phyloP scores from a whole-genome alignment of 2,888 invertebrate species.

The Xestobium rufovillosum region DNA sequence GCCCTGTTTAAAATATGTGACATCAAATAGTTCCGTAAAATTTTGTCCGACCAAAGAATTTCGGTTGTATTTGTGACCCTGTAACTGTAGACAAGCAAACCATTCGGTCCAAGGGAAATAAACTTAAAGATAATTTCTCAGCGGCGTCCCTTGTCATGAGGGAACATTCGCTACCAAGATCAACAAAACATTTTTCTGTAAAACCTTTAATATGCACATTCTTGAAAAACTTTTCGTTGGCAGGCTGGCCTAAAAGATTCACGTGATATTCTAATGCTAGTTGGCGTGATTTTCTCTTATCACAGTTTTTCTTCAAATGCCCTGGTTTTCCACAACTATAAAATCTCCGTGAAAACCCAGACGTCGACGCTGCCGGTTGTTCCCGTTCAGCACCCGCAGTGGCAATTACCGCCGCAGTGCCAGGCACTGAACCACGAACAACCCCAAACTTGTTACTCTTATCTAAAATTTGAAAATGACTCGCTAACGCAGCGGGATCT shows the following conservation, averaged over 20 bases:
- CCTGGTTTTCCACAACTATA: not conserved
- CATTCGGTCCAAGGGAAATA: not conserved
- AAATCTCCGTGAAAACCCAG: too few species aligned
- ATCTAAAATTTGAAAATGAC: slow-evolving; percentile 9
- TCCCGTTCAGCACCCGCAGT: too few species aligned
- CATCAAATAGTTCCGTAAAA: slow-evolving; percentile 9
- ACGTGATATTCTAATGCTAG: not conserved
- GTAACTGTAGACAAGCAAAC: not conserved
- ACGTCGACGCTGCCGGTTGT: too few species aligned
- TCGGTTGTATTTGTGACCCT: not conserved
- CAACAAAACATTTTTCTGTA: not conserved
- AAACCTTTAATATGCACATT: not conserved
- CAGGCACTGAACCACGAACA: too few species aligned
- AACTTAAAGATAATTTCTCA: not conserved
- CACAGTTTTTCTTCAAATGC: not conserved
- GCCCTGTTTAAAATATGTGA: slow-evolving; percentile 7
- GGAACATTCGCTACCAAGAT: not conserved
- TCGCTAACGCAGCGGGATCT: slow-evolving; percentile 11
- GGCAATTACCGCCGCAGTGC: too few species aligned
- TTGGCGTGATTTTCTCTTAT: not conserved
- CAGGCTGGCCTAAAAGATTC: not conserved
- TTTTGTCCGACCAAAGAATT: slow-evolving; percentile 5
- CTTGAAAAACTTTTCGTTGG: not conserved
- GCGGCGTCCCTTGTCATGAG: not conserved
- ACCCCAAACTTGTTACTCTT: too few species aligned